These are phyloP conservation scores for Proteles cristata DNA, from an alignment of 2,113 vertebrate genomes.

Conservation along the genomic window DNA sequence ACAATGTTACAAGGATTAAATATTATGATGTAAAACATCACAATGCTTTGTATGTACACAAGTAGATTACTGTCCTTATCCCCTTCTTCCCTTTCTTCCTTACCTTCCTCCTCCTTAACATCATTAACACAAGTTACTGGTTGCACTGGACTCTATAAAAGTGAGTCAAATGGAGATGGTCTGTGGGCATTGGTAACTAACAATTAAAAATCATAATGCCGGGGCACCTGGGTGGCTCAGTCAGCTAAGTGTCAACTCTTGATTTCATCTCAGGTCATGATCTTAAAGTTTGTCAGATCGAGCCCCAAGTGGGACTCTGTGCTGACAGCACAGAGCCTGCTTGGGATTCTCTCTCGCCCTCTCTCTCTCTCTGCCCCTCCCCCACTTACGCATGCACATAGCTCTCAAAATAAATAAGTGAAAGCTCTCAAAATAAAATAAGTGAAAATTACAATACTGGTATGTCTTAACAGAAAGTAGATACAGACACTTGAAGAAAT, in stretches of 20 bases:
- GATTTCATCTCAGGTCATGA: too few species aligned
- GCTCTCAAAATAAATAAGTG: too few species aligned
- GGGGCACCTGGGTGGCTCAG: too few species aligned
- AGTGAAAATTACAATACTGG: not conserved
- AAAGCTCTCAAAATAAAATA: too few species aligned
- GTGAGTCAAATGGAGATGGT: conserved; percentile 12
- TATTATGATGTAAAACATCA: not conserved
- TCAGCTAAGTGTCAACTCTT: too few species aligned
- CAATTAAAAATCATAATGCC: not conserved
- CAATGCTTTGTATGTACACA: not conserved
- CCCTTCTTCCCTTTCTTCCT: not conserved
- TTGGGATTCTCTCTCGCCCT: too few species aligned
- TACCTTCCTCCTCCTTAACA: not conserved
- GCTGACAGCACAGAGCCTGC: too few species aligned
- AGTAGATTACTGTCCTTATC: not conserved
- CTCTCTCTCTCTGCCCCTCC: too few species aligned
- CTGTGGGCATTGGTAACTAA: not conserved
- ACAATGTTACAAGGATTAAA: not conserved
- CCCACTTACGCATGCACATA: too few species aligned
- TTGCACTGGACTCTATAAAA: not conserved
- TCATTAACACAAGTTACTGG: not conserved
- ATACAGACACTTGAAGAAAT: not conserved
- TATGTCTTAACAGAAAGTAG: not conserved
- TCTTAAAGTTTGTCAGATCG: too few species aligned
- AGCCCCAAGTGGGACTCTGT: too few species aligned